Evolutionary conservation across 2,113 vertebrate genomes (phyloP).

Genomic region (Mirounga angustirostris): DNA sequence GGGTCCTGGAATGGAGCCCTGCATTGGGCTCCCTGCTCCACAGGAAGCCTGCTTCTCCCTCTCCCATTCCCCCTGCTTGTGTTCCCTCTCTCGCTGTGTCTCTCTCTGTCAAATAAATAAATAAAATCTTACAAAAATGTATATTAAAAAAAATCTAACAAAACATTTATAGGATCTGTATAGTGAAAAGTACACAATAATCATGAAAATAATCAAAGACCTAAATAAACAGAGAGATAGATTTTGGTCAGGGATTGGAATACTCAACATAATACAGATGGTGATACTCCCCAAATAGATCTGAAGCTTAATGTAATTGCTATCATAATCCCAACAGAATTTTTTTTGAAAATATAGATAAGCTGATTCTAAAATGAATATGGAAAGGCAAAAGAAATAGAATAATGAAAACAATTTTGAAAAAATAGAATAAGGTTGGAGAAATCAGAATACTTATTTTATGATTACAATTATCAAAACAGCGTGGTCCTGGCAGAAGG

Average conservation of each 20-base stretch:
- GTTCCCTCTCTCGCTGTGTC: no score
- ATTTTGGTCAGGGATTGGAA: not conserved
- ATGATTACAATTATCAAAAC: not conserved
- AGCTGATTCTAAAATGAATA: conserved; percentile 22
- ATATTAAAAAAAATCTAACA: not conserved
- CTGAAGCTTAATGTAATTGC: not conserved
- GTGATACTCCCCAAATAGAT: not conserved
- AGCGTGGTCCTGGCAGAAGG: not conserved
- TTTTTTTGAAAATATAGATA: not conserved
- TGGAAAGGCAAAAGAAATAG: not conserved
- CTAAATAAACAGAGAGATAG: not conserved
- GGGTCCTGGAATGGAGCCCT: no score
- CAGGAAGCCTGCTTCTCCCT: no score
- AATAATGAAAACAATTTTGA: not conserved
- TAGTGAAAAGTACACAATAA: not conserved
- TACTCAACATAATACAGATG: not conserved
- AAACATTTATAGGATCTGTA: not conserved
- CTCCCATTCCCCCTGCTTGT: no score
- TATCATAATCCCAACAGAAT: not conserved
- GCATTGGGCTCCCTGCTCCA: no score
- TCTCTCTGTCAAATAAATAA: not conserved
- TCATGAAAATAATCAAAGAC: not conserved
- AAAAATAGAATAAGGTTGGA: not conserved
- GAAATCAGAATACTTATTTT: not conserved
- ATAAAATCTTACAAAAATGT: no score